Evolutionary conservation across 2,113 vertebrate genomes (phyloP).

Genomic region (Myanophis thanlyinensis): DNA sequence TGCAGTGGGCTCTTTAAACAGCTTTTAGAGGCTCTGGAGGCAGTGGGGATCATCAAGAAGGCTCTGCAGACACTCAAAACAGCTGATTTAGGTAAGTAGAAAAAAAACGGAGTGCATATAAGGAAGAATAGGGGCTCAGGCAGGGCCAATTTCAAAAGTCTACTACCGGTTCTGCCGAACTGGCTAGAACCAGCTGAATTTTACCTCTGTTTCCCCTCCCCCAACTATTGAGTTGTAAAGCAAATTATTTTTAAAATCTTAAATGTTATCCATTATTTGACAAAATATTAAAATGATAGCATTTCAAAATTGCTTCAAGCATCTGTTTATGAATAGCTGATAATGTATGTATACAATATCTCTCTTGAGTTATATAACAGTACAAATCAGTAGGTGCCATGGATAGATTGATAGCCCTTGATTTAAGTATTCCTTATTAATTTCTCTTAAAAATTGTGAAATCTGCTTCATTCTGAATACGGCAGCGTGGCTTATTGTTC

Average conservation of each 20-base stretch:
- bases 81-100: too few relatives aligned
- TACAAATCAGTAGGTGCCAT: constrained; percentile 22
- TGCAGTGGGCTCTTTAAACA: too few relatives aligned
- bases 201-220: too few relatives aligned
- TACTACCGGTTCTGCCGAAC: too few relatives aligned
- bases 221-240: not conserved
- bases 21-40: too few relatives aligned
- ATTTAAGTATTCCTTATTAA: constrained; percentile 47
- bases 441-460: constrained; percentile 51
- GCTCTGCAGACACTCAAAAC: too few relatives aligned
- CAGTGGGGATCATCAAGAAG: too few relatives aligned
- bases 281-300: not conserved
- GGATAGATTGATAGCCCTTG: constrained; percentile 39
- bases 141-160: too few relatives aligned
- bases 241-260: not conserved
- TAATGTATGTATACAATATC: not conserved
- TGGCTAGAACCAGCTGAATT: too few relatives aligned
- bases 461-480: constrained; percentile 31
- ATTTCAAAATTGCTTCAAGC: not conserved
- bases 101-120: too few relatives aligned
- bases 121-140: too few relatives aligned
- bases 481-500: constrained; percentile 18
- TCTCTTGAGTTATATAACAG: constrained; percentile 19
- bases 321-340: not conserved
- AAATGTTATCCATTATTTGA: not conserved